Percentiles rank a stretch among this genome's conserved stretches.
These are phyloP conservation scores for Cataglyphis livida DNA, from an alignment of 2,888 invertebrate genomes.

Conservation along the genomic window DNA sequence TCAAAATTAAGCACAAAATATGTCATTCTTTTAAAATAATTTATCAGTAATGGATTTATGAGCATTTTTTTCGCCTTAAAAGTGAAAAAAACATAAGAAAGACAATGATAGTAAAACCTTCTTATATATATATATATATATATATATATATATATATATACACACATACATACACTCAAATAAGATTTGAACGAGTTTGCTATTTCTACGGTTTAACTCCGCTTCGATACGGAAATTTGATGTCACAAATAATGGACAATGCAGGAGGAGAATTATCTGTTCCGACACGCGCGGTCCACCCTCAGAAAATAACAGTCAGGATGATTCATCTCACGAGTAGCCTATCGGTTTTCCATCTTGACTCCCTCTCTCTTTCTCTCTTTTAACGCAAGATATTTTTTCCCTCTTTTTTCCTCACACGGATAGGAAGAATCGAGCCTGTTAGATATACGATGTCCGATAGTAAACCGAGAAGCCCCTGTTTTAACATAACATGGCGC, in stretches of 20 bases:
- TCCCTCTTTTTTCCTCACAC: background rate
- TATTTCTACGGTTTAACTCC: background rate
- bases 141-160: background rate
- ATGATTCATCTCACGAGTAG: conserved; percentile 41
- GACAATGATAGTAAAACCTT: no score
- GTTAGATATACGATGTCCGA: conserved; percentile 70
- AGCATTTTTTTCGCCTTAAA: background rate
- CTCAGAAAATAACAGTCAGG: conserved; percentile 37
- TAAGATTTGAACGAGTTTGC: background rate
- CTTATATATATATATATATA: background rate
- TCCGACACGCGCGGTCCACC: conserved; percentile 10
- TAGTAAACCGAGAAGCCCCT: conserved; percentile 52
- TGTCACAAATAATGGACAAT: conserved; percentile 4
- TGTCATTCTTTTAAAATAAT: background rate
- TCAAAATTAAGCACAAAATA: background rate
- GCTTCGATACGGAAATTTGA: conserved; percentile 11
- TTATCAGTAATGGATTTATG: background rate
- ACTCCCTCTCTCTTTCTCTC: background rate
- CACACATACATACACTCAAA: background rate
- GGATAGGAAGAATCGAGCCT: conserved; percentile 61
- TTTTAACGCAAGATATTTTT: conserved; percentile 25
- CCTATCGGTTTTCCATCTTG: conserved; percentile 36
- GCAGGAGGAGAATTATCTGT: conserved; percentile 10
- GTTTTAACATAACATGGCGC: conserved; percentile 37
- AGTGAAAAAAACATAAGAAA: background rate